Evolutionary conservation across 2,888 invertebrate genomes (phyloP).

Genomic region (Cheilosia grossa): DNA sequence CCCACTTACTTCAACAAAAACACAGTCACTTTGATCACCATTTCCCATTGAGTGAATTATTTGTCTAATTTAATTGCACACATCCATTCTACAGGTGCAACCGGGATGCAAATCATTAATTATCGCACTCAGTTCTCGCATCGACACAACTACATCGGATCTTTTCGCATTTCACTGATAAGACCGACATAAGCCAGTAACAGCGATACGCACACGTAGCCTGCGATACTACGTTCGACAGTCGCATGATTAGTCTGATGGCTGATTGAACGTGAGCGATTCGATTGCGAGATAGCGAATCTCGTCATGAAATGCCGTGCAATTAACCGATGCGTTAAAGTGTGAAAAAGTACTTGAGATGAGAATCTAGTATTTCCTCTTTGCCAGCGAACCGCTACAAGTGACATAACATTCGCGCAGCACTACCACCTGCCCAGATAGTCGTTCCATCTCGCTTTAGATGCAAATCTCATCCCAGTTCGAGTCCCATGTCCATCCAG

Average conservation of each 20-base stretch:
- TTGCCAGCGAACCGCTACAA: constrained; percentile 25
- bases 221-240: constrained; percentile 8
- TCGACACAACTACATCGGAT: constrained; percentile 19
- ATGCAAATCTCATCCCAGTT: constrained; percentile 54
- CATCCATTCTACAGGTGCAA: neutral
- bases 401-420: constrained; percentile 34
- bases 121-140: constrained; percentile 20
- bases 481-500: constrained; percentile 47
- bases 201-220: neutral
- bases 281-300: constrained; percentile 17
- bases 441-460: constrained; percentile 20
- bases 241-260: constrained; percentile 54
- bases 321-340: constrained; percentile 67
- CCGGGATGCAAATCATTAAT: constrained; percentile 15
- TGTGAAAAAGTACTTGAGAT: constrained; percentile 62
- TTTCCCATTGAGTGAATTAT: constrained; percentile 3
- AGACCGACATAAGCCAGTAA: constrained; percentile 16
- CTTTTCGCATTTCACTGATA: constrained; percentile 22
- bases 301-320: constrained; percentile 30
- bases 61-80: constrained; percentile 4
- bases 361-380: constrained; percentile 33
- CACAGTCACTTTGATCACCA: neutral
- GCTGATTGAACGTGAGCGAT: constrained; percentile 58
- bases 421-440: constrained; percentile 18
- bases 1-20: constrained; percentile 1